These are phyloP conservation scores for Drosophila malerkotliana DNA, from an alignment of 1,140 invertebrate species.

Conservation along the genomic window DNA sequence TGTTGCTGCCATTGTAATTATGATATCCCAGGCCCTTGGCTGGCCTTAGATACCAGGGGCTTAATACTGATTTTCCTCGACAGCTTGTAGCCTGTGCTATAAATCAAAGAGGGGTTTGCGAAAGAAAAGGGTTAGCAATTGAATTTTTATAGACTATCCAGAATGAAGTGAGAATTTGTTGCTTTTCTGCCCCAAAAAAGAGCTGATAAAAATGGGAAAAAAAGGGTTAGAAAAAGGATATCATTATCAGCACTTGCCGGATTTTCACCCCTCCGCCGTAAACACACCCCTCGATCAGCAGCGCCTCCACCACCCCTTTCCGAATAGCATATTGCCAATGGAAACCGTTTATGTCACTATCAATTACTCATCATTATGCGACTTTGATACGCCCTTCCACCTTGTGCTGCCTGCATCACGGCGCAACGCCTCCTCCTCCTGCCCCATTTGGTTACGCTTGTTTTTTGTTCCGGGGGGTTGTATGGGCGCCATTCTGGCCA, in stretches of 20 bases:
- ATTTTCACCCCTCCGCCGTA: slow-evolving; percentile 24
- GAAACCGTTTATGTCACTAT: slow-evolving; percentile 74
- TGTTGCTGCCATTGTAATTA: slow-evolving; percentile 59
- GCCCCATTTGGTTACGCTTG: slow-evolving; percentile 42
- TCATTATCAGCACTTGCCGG: slow-evolving; percentile 74
- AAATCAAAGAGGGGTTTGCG: slow-evolving; percentile 49
- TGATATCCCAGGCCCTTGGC: slow-evolving; percentile 63
- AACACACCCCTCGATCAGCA: slow-evolving; percentile 12
- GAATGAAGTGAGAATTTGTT: slow-evolving; percentile 70
- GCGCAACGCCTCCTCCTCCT: not conserved
- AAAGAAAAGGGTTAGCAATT: slow-evolving; percentile 43
- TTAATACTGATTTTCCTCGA: slow-evolving; percentile 70
- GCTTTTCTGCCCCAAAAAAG: slow-evolving; percentile 61
- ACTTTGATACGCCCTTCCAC: slow-evolving; percentile 58
- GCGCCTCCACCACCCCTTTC: slow-evolving; percentile 20
- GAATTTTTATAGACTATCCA: slow-evolving; percentile 69
- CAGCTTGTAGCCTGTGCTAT: slow-evolving; percentile 68
- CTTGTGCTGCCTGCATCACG: slow-evolving; percentile 9
- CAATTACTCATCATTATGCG: slow-evolving; percentile 80
- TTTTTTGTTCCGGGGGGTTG: slow-evolving; percentile 49
- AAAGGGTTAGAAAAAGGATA: slow-evolving; percentile 26
- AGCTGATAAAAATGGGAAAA: slow-evolving; percentile 31
- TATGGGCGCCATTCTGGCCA: slow-evolving; percentile 40
- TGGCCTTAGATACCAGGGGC: slow-evolving; percentile 71
- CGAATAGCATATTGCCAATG: slow-evolving; percentile 43